A percentile compares a stretch with the other conserved stretches of the same genome.
Evolutionary conservation across 2,113 vertebrate genomes (phyloP).

Genomic region (Cichladusa arquata): DNA sequence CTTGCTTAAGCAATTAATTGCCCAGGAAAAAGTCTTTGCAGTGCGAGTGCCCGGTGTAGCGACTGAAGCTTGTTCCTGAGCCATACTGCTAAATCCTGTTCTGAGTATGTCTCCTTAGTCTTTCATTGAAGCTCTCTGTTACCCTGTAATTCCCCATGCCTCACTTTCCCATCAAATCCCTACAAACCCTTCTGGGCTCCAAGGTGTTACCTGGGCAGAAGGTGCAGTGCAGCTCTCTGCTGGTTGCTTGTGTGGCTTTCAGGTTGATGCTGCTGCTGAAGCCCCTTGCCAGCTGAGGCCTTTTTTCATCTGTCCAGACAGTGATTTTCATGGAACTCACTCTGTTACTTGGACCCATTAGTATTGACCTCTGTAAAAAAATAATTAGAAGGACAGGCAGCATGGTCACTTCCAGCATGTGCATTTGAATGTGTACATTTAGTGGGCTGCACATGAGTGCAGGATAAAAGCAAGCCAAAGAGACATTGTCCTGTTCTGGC

Average conservation of each 20-base stretch:
- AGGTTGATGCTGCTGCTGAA: not conserved
- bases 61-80: not conserved
- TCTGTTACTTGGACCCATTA: not conserved
- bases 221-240: accelerated
- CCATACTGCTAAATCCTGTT: not conserved
- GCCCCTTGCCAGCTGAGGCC: not conserved
- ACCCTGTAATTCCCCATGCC: not conserved
- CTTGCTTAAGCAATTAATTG: not conserved
- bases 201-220: not conserved
- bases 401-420: accelerated
- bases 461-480: not conserved
- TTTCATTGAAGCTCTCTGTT: not conserved
- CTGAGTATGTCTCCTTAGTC: not conserved
- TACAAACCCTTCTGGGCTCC: not conserved
- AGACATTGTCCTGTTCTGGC: not conserved
- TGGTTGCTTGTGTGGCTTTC: not conserved
- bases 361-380: not conserved
- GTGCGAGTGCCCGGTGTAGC: not conserved
- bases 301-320: not conserved
- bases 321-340: not conserved
- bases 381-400: not conserved
- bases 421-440: not conserved
- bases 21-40: not conserved
- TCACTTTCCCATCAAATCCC: not conserved
- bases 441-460: not conserved